Base-by-base conservation (phyloP, 2,888 invertebrate genomes). In the Xestia sexstrigata region DNA sequence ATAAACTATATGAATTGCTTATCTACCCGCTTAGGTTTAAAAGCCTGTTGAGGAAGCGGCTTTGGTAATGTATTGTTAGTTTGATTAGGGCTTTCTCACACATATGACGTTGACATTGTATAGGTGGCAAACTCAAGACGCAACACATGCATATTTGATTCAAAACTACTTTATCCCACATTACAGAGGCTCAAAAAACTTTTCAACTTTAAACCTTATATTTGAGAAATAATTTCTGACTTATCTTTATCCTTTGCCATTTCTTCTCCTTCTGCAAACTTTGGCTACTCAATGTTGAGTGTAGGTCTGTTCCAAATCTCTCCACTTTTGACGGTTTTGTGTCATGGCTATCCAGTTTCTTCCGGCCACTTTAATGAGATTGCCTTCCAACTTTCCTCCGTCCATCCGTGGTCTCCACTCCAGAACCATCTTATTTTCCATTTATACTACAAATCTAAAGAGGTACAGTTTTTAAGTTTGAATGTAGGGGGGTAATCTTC, bases 1-100 rank as follows among this genome's bases (percentile, higher is more conserved):
- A 71, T 75, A 74, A 83, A 83, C 58, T 73, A 63, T 72, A 74
- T 74, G 69, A 76, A 83, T 74, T 62, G 75, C 67, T 78, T 86
- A 76, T 73, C 75, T 74, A 70, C 39, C 63, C 65, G 74, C 71
- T 62, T 76, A 66, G 20, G 52, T 71, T 66, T 81, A 72, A 72
- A 84, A 79, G 73, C 52, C 60, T 30, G 45, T 66, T 72, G 60
- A 72, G 68, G 60, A 79, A 81, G 55, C 47, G 69, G 47, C 55
- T 70, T 47, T 60, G 70, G 79, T 65, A 60, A 52, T 72, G 15
- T 84, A 66, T 45, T 49, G 35, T 52, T 60, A 62, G 79, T 30
- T 47, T 79, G 52, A 79, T 79, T 69, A 72, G 13, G 8, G 39
- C 69, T 78, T 35, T 30, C 23, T 69, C 45, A 49, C 55, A 72